phyloP scores from a whole-genome alignment of 2,113 vertebrate genomes.

The Poicephalus gulielmi region DNA sequence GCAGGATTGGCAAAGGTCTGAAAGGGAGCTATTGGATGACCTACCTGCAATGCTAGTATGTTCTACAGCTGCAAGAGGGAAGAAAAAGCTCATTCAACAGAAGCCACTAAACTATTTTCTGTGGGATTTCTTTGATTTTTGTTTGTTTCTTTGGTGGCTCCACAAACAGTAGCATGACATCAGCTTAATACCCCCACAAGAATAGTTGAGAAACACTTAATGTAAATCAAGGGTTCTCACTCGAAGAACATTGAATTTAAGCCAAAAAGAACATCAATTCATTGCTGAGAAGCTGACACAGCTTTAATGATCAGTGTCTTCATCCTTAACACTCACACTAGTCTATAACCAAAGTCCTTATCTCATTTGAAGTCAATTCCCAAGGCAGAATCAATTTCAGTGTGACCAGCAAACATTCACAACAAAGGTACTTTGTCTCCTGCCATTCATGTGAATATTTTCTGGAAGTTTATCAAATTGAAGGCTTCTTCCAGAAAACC shows the following conservation, averaged over 20 bases:
- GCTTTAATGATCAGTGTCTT: not conserved
- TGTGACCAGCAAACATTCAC: not conserved
- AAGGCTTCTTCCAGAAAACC: not conserved
- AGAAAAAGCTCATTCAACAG: not conserved
- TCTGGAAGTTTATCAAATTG: not conserved
- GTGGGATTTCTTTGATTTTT: not conserved
- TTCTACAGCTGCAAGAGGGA: not conserved
- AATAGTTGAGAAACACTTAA: not conserved
- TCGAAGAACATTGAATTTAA: conserved; percentile 1
- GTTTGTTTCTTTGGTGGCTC: not conserved
- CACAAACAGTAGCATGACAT: not conserved
- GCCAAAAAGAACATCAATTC: not conserved
- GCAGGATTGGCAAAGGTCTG: not conserved
- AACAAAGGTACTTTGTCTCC: not conserved
- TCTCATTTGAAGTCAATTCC: not conserved
- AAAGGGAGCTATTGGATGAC: not conserved
- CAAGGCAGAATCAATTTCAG: not conserved
- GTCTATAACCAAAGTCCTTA: not conserved
- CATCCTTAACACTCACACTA: not conserved
- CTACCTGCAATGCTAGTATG: not conserved
- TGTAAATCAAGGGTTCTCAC: not conserved
- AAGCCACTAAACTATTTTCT: not conserved
- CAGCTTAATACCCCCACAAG: not conserved
- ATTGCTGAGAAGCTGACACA: not conserved
- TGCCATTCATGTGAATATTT: not conserved